Conservation (phyloP, 92 coral and sea anemone species). For the Bergia sp. region DNA sequence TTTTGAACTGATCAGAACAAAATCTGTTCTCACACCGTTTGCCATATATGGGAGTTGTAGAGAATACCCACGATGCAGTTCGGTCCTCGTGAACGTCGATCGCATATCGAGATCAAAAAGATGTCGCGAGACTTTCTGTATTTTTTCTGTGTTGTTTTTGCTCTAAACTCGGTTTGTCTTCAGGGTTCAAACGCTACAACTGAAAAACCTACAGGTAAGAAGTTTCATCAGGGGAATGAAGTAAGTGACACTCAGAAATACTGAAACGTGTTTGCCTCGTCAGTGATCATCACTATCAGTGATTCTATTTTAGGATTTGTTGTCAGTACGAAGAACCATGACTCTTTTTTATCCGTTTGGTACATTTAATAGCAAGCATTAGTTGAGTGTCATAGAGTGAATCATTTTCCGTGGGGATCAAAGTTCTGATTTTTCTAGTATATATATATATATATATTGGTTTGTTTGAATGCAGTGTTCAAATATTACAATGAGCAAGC, state of each 20-base stretch:
- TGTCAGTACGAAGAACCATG: not conserved
- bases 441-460: not conserved
- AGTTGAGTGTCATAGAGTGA: not conserved
- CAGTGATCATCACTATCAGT: not conserved
- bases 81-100: too few species aligned
- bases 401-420: not conserved
- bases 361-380: not conserved
- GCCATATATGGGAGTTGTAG: not conserved
- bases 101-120: not conserved
- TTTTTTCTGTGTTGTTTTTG: not conserved
- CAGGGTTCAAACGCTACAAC: constrained; percentile 10
- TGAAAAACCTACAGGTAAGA: constrained; percentile 18
- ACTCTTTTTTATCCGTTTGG: not conserved
- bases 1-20: too few species aligned
- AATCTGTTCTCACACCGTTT: too few species aligned
- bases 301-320: not conserved
- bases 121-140: constrained; percentile 8
- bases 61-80: not conserved
- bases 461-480: not conserved
- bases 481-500: not conserved
- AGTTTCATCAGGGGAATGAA: not conserved
- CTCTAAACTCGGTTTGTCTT: not conserved
- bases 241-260: not conserved
- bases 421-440: not conserved
- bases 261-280: not conserved